A percentile compares a stretch with the other conserved stretches of the same genome.
These are phyloP conservation scores for Orchestes rusci DNA, from an alignment of 2,888 invertebrate genomes.

Conservation along the genomic window DNA sequence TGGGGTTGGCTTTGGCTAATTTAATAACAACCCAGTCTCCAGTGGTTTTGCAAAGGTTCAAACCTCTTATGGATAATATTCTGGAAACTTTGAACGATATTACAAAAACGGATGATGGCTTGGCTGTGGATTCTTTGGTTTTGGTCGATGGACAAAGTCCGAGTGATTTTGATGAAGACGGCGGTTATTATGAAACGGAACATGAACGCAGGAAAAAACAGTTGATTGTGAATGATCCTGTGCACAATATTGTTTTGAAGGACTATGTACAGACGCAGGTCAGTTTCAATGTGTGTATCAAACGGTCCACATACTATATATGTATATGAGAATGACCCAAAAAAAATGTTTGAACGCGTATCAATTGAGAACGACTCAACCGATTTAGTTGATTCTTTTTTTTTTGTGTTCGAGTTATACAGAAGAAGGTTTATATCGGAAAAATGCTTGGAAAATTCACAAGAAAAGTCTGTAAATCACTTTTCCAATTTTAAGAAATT, in stretches of 20 bases:
- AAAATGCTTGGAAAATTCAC: no score
- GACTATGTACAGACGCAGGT: conserved; percentile 67
- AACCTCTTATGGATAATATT: conserved; percentile 64
- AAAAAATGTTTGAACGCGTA: no score
- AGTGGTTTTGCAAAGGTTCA: conserved; percentile 63
- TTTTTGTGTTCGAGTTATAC: no score
- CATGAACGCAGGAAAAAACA: conserved; percentile 68
- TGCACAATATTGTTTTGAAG: conserved; percentile 68
- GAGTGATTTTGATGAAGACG: conserved; percentile 51
- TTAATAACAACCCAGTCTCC: conserved; percentile 62
- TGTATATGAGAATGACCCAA: no score
- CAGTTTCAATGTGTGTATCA: no score
- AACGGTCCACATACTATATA: no score
- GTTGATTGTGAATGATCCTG: conserved; percentile 67
- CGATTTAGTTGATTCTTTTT: no score
- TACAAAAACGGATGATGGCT: conserved; percentile 55
- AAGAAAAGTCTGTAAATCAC: no score
- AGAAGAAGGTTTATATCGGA: no score
- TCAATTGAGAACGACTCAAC: no score
- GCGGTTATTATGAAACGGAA: conserved; percentile 53
- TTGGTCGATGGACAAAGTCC: conserved; percentile 39
- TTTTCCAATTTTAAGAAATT: no score
- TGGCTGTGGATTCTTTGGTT: conserved; percentile 39
- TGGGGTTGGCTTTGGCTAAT: conserved; percentile 59
- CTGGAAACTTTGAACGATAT: conserved; percentile 75